These are phyloP conservation scores for Saccopteryx leptura DNA, from an alignment of 2,113 vertebrate genomes.

Conservation along the genomic window DNA sequence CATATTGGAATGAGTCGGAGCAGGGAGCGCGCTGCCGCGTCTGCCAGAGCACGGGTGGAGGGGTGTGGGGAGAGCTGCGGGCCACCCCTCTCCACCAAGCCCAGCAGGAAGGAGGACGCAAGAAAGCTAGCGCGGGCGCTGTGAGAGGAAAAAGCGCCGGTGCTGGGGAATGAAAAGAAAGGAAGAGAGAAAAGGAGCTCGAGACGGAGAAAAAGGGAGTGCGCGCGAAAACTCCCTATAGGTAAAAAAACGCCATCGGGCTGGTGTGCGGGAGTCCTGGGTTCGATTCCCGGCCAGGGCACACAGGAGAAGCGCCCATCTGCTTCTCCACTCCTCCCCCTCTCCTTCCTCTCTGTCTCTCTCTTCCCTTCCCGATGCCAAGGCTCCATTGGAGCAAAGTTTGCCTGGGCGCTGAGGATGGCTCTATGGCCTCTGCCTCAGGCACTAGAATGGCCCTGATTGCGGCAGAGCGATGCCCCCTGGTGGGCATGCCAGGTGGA, in stretches of 20 bases:
- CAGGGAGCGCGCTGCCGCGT: conserved; percentile 87
- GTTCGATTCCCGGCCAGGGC: too few relatives aligned
- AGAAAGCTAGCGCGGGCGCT: conserved; percentile 68
- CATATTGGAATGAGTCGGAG: conserved; percentile 98
- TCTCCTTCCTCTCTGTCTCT: too few relatives aligned
- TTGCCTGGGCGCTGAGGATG: too few relatives aligned
- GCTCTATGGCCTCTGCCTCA: too few relatives aligned
- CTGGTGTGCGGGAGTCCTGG: too few relatives aligned
- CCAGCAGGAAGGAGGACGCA: conserved; percentile 83
- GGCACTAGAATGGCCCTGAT: too few relatives aligned
- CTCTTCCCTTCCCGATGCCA: too few relatives aligned
- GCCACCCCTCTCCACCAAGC: conserved; percentile 81
- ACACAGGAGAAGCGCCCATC: too few relatives aligned
- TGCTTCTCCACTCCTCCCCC: too few relatives aligned
- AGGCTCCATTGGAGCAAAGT: too few relatives aligned
- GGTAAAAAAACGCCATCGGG: conserved; percentile 88
- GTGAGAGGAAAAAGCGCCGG: conserved; percentile 67
- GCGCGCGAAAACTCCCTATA: conserved; percentile 92
- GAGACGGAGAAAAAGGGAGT: conserved; percentile 44
- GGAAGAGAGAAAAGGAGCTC: conserved; percentile 87
- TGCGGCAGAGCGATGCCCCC: too few relatives aligned
- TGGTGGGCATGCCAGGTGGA: too few relatives aligned
- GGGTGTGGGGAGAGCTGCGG: conserved; percentile 84
- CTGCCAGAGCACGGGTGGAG: conserved; percentile 90
- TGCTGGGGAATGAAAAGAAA: conserved; percentile 59